Conservation (phyloP, 2,888 invertebrate genomes). For the Crepidodera aurea region DNA sequence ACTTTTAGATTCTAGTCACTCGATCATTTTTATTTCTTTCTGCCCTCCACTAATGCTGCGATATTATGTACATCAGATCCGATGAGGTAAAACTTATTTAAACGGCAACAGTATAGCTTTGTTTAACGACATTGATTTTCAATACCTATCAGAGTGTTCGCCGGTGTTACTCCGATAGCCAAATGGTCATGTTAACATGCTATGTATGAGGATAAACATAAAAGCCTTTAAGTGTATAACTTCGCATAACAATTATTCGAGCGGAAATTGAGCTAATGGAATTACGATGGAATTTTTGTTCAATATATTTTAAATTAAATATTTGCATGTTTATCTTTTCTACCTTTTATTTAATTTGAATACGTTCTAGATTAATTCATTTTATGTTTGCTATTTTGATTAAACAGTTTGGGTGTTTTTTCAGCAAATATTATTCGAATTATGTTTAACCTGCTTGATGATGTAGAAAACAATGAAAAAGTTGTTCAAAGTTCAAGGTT, state of each 20-base stretch:
- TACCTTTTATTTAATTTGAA: no score
- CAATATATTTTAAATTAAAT: not conserved
- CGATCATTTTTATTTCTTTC: no score
- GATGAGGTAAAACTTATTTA: not conserved
- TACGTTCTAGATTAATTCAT: no score
- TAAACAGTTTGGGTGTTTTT: no score
- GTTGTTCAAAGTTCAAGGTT: no score
- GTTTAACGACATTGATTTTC: not conserved
- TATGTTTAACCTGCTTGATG: no score
- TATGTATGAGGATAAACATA: not conserved
- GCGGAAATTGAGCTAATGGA: slow-evolving; percentile 1
- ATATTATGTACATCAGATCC: not conserved
- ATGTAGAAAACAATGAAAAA: no score
- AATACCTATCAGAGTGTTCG: not conserved
- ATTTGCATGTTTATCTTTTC: no score
- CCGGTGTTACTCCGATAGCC: not conserved
- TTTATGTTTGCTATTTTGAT: no score
- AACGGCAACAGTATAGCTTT: not conserved
- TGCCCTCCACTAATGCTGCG: no score
- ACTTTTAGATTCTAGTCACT: no score
- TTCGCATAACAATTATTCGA: not conserved
- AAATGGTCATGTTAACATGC: slow-evolving; percentile 2
- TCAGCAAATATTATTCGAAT: no score
- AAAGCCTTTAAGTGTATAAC: slow-evolving; percentile 2
- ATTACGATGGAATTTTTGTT: not conserved